phyloP scores from a whole-genome alignment of 2,888 invertebrate species.

The Oscheius sp. region DNA sequence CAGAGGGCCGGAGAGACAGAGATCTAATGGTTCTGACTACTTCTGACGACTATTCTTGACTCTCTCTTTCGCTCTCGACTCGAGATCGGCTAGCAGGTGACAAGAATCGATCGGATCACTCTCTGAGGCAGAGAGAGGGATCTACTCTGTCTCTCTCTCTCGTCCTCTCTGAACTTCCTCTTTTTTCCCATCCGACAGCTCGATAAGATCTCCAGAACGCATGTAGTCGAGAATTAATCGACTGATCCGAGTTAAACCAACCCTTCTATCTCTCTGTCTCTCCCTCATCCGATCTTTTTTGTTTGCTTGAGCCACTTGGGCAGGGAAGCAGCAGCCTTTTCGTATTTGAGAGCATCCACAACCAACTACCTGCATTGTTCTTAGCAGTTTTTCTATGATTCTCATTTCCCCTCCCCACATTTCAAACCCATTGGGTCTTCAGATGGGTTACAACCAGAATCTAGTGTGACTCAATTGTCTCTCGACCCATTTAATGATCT shows the following conservation, averaged over 20 bases:
- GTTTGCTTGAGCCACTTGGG: too few species aligned
- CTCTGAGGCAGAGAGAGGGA: not conserved
- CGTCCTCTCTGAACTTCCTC: not conserved
- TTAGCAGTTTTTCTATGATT: too few species aligned
- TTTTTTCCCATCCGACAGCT: not conserved
- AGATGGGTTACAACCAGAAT: too few species aligned
- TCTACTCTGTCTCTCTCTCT: not conserved
- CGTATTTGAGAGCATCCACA: too few species aligned
- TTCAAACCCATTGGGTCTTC: too few species aligned
- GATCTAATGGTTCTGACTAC: not conserved
- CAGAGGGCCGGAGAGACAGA: not conserved
- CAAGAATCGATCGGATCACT: constrained; percentile 11
- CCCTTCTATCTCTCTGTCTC: not conserved
- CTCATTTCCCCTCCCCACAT: too few species aligned
- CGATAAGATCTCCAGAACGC: not conserved
- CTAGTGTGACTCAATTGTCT: too few species aligned
- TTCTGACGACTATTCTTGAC: not conserved
- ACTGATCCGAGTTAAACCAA: not conserved
- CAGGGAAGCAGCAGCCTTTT: too few species aligned
- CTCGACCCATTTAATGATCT: too few species aligned
- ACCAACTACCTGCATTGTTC: too few species aligned
- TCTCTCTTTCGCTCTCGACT: not conserved
- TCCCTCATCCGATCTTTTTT: not conserved
- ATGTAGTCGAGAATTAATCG: not conserved
- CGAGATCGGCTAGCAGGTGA: constrained; percentile 1